Evolutionary conservation across 1,140 invertebrate species (phyloP).

Genomic region (Penaeus chinensis): DNA sequence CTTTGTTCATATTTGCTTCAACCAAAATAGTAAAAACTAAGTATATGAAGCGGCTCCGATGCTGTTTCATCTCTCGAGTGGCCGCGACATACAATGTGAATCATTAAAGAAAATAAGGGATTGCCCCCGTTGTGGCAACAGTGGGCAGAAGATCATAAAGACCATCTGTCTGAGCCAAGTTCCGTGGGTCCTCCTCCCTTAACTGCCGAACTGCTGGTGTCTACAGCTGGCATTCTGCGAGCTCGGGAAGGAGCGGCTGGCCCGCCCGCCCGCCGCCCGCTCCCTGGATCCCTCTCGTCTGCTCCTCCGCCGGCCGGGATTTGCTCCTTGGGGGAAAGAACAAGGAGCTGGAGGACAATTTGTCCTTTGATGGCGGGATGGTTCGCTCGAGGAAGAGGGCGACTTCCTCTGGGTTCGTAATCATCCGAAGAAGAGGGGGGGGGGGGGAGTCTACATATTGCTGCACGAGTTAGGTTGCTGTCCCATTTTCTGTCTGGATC

Average conservation of each 20-base stretch:
- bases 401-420: too few species aligned
- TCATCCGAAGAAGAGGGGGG: too few species aligned
- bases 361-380: too few species aligned
- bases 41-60: neutral
- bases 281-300: too few species aligned
- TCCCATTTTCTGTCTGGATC: neutral
- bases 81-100: slow-evolving; percentile 29
- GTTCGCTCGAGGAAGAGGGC: too few species aligned
- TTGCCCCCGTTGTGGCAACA: slow-evolving; percentile 6
- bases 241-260: slow-evolving; percentile 3
- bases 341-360: too few species aligned
- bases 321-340: too few species aligned
- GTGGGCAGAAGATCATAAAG: slow-evolving; percentile 29
- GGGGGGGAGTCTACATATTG: too few species aligned
- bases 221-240: slow-evolving; percentile 32
- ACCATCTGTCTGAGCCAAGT: slow-evolving; percentile 27
- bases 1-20: neutral
- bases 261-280: too few species aligned
- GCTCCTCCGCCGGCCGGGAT: too few species aligned
- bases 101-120: slow-evolving; percentile 45
- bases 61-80: neutral
- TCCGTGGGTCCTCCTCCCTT: neutral
- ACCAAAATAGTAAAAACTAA: too few species aligned
- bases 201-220: slow-evolving; percentile 43
- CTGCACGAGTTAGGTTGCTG: too few species aligned